Percentiles rank a stretch among this genome's conserved stretches.
These are phyloP conservation scores for Benitochromis conjunctus DNA, from an alignment of 2,113 vertebrate genomes.

Conservation along the genomic window DNA sequence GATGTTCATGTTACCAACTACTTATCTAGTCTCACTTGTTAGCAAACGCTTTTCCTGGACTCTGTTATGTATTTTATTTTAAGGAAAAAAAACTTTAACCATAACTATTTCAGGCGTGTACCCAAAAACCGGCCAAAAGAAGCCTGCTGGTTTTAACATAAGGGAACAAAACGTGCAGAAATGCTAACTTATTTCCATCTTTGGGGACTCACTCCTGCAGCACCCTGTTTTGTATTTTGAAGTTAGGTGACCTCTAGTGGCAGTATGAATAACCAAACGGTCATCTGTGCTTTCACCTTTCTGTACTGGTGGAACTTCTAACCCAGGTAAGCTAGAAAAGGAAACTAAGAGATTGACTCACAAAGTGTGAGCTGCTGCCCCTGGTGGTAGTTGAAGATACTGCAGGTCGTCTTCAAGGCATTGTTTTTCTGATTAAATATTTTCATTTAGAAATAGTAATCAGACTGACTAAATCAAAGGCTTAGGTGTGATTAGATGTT, in stretches of 20 bases:
- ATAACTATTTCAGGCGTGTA: not conserved
- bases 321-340: not conserved
- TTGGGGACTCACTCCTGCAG: not conserved
- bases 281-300: not conserved
- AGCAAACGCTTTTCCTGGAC: not conserved
- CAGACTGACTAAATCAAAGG: not conserved
- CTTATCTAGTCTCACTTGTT: not conserved
- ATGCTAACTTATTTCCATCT: not conserved
- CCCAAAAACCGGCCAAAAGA: not conserved
- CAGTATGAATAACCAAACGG: not conserved
- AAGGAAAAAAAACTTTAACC: rapidly evolving
- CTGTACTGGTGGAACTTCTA: not conserved
- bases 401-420: not conserved
- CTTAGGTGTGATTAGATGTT: not conserved
- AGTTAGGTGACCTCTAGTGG: not conserved
- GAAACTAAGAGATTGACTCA: not conserved
- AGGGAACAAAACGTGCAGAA: not conserved
- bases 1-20: not conserved
- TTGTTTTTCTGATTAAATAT: not conserved
- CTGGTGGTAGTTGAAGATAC: not conserved
- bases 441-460: not conserved
- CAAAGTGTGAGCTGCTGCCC: not conserved
- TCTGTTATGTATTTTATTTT: not conserved
- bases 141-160: not conserved
- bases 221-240: not conserved